Percentiles rank a stretch among this genome's conserved stretches.
Evolutionary conservation across 2,888 invertebrate species (phyloP).

Genomic region (Polymixis flavicincta): DNA sequence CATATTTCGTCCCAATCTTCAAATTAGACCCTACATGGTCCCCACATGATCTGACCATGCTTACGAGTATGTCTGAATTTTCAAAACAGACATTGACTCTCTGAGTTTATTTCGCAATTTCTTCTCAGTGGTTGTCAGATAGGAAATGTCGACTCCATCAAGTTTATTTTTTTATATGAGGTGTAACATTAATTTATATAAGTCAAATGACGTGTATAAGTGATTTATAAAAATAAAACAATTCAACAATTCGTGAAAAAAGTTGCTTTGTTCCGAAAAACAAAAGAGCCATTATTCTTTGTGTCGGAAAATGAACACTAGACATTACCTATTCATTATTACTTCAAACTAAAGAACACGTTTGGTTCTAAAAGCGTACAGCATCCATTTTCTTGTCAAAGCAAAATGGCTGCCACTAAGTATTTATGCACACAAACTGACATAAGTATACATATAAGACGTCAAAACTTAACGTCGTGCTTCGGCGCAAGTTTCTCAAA

Average conservation of each 20-base stretch:
- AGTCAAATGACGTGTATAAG: no score
- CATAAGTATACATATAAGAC: conserved; percentile 27
- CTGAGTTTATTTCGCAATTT: no score
- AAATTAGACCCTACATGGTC: neutral
- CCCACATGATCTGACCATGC: neutral
- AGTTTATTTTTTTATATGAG: neutral
- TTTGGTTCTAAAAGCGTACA: conserved; percentile 23
- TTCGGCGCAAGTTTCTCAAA: conserved; percentile 7
- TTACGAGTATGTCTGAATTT: neutral
- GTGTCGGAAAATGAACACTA: conserved; percentile 21
- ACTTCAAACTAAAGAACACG: conserved; percentile 26
- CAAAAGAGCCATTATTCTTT: conserved; percentile 14
- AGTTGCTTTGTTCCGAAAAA: conserved; percentile 9
- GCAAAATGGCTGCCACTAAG: conserved; percentile 30
- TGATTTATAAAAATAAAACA: neutral
- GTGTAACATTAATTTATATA: no score
- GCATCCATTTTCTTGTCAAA: conserved; percentile 28
- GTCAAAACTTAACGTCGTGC: conserved; percentile 33
- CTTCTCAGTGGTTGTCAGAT: no score
- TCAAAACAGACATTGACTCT: no score
- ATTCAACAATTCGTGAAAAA: neutral
- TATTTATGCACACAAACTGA: conserved; percentile 47
- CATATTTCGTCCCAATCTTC: no score
- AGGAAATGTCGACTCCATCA: neutral
- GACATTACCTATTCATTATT: conserved; percentile 21